These are phyloP conservation scores for Lamellibrachia luymesi DNA, from an alignment of 1,140 invertebrate genomes.

Conservation along the genomic window DNA sequence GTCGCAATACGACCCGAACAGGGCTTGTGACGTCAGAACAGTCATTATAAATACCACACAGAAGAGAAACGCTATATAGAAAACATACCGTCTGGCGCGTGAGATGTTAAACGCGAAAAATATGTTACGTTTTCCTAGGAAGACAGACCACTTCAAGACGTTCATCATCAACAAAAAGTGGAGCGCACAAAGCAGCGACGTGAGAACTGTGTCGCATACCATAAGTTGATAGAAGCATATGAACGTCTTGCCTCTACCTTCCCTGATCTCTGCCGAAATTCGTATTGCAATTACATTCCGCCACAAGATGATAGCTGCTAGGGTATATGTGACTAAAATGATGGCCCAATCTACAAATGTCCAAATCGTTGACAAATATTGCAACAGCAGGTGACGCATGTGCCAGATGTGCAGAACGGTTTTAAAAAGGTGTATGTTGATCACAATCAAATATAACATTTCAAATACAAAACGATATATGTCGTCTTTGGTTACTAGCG, in stretches of 20 bases:
- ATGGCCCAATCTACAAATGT: not conserved
- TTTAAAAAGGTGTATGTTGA: not conserved
- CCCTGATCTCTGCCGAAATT: not conserved
- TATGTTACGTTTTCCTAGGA: not conserved
- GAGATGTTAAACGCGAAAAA: not conserved
- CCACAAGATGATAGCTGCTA: not conserved
- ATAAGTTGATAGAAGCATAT: not conserved
- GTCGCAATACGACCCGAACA: not conserved
- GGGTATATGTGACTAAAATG: not conserved
- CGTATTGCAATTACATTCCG: not conserved
- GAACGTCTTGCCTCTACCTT: not conserved
- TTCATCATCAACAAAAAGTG: not conserved
- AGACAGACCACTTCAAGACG: not conserved
- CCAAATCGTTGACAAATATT: not conserved
- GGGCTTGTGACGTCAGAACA: not conserved
- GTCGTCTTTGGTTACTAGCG: not conserved
- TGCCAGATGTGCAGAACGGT: not conserved
- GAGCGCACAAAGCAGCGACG: not conserved
- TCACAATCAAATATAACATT: not conserved
- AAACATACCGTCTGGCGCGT: not conserved
- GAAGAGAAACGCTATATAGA: not conserved
- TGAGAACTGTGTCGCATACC: not conserved
- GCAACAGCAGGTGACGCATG: not conserved
- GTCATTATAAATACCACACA: not conserved
- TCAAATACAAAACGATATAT: not conserved